Evolutionary conservation across 2,888 invertebrate species (phyloP), one percentile per base, ranked within the genome.

Genomic region (Oxyteleia sp.): DNA sequence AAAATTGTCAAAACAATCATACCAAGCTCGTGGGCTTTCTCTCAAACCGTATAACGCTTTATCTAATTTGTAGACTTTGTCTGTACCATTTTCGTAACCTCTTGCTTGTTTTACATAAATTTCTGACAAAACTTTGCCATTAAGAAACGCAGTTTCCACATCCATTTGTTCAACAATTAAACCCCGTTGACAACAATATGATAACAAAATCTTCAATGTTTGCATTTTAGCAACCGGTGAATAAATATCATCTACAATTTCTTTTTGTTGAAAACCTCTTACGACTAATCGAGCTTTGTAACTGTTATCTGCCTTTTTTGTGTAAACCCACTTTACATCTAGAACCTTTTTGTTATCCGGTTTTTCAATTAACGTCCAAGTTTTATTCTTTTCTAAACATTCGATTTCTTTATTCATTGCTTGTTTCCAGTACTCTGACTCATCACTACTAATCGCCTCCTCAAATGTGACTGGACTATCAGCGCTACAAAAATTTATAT

Each of bases 21-120:
- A 86, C 84, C 85, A 86, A 4, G 63, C 43, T 47, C 86, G 66
- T 5, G 86, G 84, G 43, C 79, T 85, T 76, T 87, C 84, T 35
- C 66, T 74, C 49, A 88, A 69, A 7, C 85, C 86, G 64, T 86
- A 87, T 18, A 87, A 45, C 4, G 86, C 43, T 69, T 87, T 86
- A 11, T 20, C 11, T 78, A 85, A 53, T 69, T 78, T 75, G 18
- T 32, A 84, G 1, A 84, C 82, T 82, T 35, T 68, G 16, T 51
- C 49, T 35, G 29, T 57, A 5, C 45, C 55, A 16, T 79, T 41
- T 64, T 79, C 51, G 71, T 74, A 75, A 7, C 84, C 81, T 45
- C 59, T 20, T 13, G 79, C 79, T 61, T 84, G 79, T 1, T 75
- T 20, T 4, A 74, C 32, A 59, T 71, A 84, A 23, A 79, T 61